Base-by-base conservation (phyloP, 2,797 vertebrate genomes). In the Hydrolagus colliei region DNA sequence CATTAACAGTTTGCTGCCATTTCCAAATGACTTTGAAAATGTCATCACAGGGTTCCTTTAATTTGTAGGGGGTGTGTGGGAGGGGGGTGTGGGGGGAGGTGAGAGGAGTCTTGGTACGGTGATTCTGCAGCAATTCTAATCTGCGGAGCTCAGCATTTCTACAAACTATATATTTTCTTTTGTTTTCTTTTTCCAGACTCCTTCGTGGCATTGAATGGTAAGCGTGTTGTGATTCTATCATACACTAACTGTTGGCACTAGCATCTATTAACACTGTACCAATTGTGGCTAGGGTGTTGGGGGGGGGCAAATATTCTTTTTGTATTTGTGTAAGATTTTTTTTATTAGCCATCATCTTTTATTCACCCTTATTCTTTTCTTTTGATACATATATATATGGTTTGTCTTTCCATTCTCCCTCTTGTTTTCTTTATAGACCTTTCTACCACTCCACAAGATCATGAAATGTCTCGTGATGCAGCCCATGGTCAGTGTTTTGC, bases 151-250 rank as follows among this genome's bases (percentile, higher is more conserved):
- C 52, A 13, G 4, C 67, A 75, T 79, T 71, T 87, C 86, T 79
- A 86, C 84, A 77, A 20, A n/a, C 73, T 86, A 91, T 89, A 91
- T 90, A 90, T 35, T 86, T 85, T 86, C 79, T 72, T 89, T 89
- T 90, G 91, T 92, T 93, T 94, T 92, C 90, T 91, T 93, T 90
- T 94, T 95, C 92, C 94, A 99, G 98, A 99, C 95, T 96, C 97
- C 90, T 99, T 99, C 90, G 97, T 99, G 96, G 98, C 98, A 35
- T 93, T 99, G 92, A 99, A 99, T 92, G 97, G 98, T 99, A 96
- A 98, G 97, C 95, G 93, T 88, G 88, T 88, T 86, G 86, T 73
- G 65, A 71, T 41, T 71, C 65, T 71, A 9, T 12, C 71, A 67
- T 67, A 41, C 52, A 11, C 13, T n/a, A 76, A 84, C 71, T 84